A percentile compares a stretch with the other conserved stretches of the same genome.
These are phyloP conservation scores for Callocephalon fimbriatum DNA, from an alignment of 2,113 vertebrate genomes.

Conservation along the genomic window DNA sequence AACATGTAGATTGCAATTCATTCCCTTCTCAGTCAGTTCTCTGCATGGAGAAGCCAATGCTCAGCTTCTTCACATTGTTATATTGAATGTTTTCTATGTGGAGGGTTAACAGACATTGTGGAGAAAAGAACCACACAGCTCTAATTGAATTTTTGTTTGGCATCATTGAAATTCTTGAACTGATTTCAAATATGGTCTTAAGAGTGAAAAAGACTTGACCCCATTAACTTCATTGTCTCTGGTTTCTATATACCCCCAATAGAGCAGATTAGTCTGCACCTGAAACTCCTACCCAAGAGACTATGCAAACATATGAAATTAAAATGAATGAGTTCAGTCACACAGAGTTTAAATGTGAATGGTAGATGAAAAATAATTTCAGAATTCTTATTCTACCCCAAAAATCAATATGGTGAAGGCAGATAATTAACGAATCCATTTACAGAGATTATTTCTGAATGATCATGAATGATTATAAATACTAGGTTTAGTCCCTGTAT, in stretches of 20 bases:
- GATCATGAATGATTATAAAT: not conserved
- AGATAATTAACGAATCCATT: not conserved
- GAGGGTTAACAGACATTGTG: not conserved
- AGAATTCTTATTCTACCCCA: not conserved
- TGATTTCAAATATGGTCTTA: not conserved
- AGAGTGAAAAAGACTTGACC: not conserved
- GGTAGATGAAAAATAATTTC: not conserved
- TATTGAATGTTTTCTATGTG: not conserved
- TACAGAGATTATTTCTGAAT: not conserved
- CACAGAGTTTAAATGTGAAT: not conserved
- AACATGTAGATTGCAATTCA: not conserved
- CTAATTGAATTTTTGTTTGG: not conserved
- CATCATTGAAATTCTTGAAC: not conserved
- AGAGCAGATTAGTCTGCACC: slow-evolving; percentile 27
- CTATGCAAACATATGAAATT: slow-evolving; percentile 14
- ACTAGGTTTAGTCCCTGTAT: not conserved
- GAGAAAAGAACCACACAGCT: not conserved
- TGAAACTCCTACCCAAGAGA: slow-evolving; percentile 17
- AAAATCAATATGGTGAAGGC: not conserved
- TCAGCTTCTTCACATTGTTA: not conserved
- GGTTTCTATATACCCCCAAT: not conserved
- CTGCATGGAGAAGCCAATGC: not conserved
- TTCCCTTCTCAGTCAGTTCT: not conserved
- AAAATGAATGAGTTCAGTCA: slow-evolving; percentile 25
- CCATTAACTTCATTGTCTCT: slow-evolving; percentile 59